Evolutionary conservation across 2,797 vertebrate genomes (phyloP), one percentile per base, ranked within the genome.

Genomic region (Lepidocolaptes lacrymiger): DNA sequence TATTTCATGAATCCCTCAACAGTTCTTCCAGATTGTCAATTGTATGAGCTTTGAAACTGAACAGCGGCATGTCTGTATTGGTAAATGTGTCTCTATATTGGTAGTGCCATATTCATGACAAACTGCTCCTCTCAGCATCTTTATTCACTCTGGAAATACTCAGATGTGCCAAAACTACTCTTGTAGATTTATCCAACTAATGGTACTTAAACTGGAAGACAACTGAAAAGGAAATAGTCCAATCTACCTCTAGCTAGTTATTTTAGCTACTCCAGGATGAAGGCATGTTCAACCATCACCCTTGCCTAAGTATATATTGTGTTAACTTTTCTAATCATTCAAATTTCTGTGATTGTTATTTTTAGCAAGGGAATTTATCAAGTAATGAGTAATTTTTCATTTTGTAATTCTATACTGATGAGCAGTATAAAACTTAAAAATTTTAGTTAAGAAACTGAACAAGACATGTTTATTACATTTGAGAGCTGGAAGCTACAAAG

Each of bases 361-460:
- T 83, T 72, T 68, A 62, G 30, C 26, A 73, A 62, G 30, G 24
- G 32, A 71, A 10, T 73, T 93, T n/a, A 26, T 87, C 51, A 63
- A 62, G 39, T 39, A 2, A 30, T 48, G 14, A 78, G 14, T 46
- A 61, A 16, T 81, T 77, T 67, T 80, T 89, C 34, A 15, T 41
- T 85, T 79, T 39, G 5, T 85, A 26, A 43, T 85, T 92, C 32
- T 73, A 10, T 55, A 52, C 30, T 43, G 46, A 78, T 92, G 66
- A 73, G n/a, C 55, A 37, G 6, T 46, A 37, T 63, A 46, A 54
- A 28, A n/a, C 54, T 62, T 83, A 30, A 68, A 89, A 30, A 27
- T 92, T 89, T 43, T 71, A 64, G 68, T 44, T 88, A 46, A 89
- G 59, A 73, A 91, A 75, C 14, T 5, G 54, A 56, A 41, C 11